Conservation (phyloP, 2,797 vertebrate genomes). For the Squalus acanthias region DNA sequence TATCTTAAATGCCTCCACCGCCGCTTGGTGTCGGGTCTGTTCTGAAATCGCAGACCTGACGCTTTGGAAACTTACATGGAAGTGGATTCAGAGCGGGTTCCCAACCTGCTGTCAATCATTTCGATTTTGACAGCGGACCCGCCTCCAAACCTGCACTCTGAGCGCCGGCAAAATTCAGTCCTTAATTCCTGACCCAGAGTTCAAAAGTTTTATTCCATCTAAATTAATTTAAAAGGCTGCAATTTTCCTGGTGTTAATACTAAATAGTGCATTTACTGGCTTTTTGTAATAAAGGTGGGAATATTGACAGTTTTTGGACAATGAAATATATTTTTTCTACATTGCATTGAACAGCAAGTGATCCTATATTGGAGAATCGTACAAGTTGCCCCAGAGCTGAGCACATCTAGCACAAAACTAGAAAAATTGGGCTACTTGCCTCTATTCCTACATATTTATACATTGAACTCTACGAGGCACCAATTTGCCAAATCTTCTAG, state of each 20-base stretch:
- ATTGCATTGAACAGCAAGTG: background rate
- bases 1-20: too few relatives aligned
- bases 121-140: too few relatives aligned
- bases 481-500: background rate
- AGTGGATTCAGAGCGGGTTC: too few relatives aligned
- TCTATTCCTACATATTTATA: background rate
- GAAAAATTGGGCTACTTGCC: background rate
- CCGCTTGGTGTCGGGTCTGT: too few relatives aligned
- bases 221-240: background rate
- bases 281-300: background rate
- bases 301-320: background rate
- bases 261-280: background rate
- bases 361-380: background rate
- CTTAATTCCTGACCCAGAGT: background rate
- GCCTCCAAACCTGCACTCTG: too few relatives aligned
- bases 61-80: too few relatives aligned
- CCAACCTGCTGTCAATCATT: too few relatives aligned
- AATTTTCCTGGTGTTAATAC: background rate
- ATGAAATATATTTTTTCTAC: background rate
- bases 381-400: background rate
- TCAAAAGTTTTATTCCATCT: background rate
- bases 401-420: background rate
- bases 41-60: too few relatives aligned
- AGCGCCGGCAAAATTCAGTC: too few relatives aligned
- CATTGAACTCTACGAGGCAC: background rate